Conservation (phyloP, 2,113 vertebrate genomes). For the Hemibagrus wyckioides region DNA sequence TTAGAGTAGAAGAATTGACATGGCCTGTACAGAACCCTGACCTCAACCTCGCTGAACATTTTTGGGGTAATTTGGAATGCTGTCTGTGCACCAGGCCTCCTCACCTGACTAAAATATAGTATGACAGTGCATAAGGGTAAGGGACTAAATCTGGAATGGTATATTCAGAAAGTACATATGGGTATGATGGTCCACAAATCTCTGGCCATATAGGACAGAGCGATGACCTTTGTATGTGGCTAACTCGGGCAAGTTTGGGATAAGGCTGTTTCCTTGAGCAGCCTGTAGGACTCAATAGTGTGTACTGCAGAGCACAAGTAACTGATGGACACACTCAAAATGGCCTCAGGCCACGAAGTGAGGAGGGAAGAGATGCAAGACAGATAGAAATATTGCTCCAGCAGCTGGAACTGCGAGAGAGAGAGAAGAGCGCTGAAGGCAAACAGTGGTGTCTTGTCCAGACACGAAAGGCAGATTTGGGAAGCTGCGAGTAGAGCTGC, state of each 20-base stretch:
- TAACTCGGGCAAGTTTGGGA: neutral
- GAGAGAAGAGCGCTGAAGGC: neutral
- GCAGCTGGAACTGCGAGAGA: conserved; percentile 13
- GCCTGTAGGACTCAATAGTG: neutral
- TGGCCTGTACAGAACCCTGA: neutral
- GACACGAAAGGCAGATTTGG: conserved; percentile 60
- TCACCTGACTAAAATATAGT: neutral
- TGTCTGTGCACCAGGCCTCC: neutral
- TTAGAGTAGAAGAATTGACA: neutral
- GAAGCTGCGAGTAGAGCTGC: conserved; percentile 40
- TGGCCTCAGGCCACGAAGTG: conserved; percentile 39
- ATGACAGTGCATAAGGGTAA: neutral
- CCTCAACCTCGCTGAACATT: neutral
- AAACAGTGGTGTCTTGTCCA: conserved; percentile 49
- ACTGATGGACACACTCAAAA: conserved; percentile 32
- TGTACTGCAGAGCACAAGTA: conserved; percentile 6
- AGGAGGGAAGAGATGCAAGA: neutral
- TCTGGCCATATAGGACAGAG: neutral
- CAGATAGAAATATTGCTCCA: neutral
- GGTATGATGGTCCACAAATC: neutral
- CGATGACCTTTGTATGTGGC: neutral
- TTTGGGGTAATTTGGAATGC: neutral
- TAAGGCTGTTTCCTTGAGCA: neutral
- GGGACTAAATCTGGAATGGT: neutral
- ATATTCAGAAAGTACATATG: neutral